Base-by-base conservation (phyloP, 2,888 invertebrate genomes). In the Agonopterix alstromeriana region DNA sequence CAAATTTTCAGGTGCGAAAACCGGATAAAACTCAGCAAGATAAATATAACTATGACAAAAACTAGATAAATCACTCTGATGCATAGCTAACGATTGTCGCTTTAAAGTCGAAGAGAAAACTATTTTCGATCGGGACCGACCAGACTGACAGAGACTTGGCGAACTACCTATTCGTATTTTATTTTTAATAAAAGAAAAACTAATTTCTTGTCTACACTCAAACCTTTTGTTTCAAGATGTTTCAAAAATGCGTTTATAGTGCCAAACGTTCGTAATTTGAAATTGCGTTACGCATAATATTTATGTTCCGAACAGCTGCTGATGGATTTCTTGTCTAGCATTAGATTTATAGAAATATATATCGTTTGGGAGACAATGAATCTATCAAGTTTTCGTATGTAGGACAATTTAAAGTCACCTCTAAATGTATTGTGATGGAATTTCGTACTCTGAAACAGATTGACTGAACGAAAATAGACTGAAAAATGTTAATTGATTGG, bases 141-240 rank as follows among this genome's bases (percentile, higher is more conserved):
- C 73, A 67, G 73, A 70, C 72, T 76, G 83, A 83, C 84, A 82
- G 77, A 78, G 82, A 76, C 73, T 85, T 87, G 86, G 86, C 87
- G 64, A 66, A 61, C 78, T 73, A 57, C 74, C 76, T 76, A 70
- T 73, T 67, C 70, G 77, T 74, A 75, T 74, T 78, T 82, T 86
- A 84, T 85, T 85, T 86, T 82, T 70, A 65, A 61, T 61, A 70
- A 73, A 27, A 27, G 78, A 74, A 74, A 78, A 73, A 69, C 62
- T 74, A 70, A 74, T 67, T 73, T 71, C 64, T 65, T 56, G 67
- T 56, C 53, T 49, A 59, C 57, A 59, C 57, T 42, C 61, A 56
- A 72, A 73, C 77, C 82, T 80, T 82, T 84, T 84, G 84, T 84
- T 76, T 73, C 75, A 56, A 38, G n/a, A n/a, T 4, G 38, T 48